A percentile compares a stretch with the other conserved stretches of the same genome.
phyloP scores from a whole-genome alignment of 2,113 vertebrate genomes.

The Platycercus adscitus region DNA sequence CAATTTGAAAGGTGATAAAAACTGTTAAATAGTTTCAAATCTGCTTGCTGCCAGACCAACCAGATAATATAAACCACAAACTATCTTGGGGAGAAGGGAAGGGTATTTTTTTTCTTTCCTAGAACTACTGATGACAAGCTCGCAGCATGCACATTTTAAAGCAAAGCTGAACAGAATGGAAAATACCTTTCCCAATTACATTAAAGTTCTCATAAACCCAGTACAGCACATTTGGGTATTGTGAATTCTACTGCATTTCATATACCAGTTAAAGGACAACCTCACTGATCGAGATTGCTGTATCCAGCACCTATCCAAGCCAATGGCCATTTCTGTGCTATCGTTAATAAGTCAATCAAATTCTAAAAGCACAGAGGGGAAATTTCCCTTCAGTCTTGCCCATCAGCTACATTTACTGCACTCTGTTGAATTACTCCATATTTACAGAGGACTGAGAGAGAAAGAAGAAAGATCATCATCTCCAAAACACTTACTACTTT shows the following conservation, averaged over 20 bases:
- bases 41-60: not conserved
- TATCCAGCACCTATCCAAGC: not conserved
- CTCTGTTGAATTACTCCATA: not conserved
- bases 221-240: accelerated
- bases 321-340: not conserved
- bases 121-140: not conserved
- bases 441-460: not conserved
- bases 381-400: not conserved
- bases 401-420: not conserved
- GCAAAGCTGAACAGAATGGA: not conserved
- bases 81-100: not conserved
- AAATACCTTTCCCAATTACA: not conserved
- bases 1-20: not conserved
- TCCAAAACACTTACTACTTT: not conserved
- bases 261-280: not conserved
- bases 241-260: accelerated
- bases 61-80: not conserved
- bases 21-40: not conserved
- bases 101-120: not conserved
- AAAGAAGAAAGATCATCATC: not conserved
- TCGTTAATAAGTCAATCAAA: not conserved
- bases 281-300: not conserved
- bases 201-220: not conserved
- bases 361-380: not conserved
- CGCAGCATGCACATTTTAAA: not conserved